Evolutionary conservation across 2,888 invertebrate genomes (phyloP).

Genomic region (Diarsia mendica): DNA sequence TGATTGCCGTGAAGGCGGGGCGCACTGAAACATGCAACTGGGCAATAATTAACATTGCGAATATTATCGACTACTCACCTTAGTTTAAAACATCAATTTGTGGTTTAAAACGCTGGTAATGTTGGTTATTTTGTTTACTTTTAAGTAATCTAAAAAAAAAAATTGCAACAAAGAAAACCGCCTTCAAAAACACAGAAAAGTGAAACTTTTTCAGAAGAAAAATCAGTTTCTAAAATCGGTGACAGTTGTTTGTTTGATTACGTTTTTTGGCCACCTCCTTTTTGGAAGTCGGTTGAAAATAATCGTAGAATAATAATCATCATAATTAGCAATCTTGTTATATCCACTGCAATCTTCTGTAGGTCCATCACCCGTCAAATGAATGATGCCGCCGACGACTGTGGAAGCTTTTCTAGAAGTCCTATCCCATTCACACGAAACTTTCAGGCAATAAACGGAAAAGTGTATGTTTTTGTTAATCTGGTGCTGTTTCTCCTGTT

Average conservation of each 20-base stretch:
- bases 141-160: background rate
- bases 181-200: too few relatives aligned
- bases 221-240: too few relatives aligned
- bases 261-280: too few relatives aligned
- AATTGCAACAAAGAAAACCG: too few relatives aligned
- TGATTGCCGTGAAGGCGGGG: constrained; percentile 61
- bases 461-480: background rate
- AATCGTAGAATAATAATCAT: too few relatives aligned
- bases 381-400: background rate
- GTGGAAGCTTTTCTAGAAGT: background rate
- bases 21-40: constrained; percentile 65
- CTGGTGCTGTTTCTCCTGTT: background rate
- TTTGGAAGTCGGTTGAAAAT: too few relatives aligned
- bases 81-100: constrained; percentile 24
- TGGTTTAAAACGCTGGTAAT: constrained; percentile 8
- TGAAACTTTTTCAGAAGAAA: too few relatives aligned
- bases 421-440: background rate
- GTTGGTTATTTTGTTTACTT: background rate
- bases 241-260: too few relatives aligned
- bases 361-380: background rate
- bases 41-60: constrained; percentile 57
- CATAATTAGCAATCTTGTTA: background rate
- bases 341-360: background rate
- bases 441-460: background rate
- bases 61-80: constrained; percentile 55